Conservation (phyloP, 37 sponge, comb jelly and placozoan species). For the Diacarnus erythraeanus region DNA sequence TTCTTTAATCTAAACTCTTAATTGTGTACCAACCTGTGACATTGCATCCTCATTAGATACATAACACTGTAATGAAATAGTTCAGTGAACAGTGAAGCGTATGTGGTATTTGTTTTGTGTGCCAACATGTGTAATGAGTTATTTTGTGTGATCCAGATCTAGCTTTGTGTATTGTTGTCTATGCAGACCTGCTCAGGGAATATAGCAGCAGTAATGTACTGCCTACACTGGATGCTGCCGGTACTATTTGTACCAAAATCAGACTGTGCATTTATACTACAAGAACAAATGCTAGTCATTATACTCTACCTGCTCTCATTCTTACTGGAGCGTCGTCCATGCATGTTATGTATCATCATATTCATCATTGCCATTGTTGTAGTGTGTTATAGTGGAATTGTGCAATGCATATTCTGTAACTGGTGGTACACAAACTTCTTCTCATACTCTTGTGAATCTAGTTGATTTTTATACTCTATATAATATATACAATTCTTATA, state of each 20-base stretch:
- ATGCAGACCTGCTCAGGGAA: not conserved
- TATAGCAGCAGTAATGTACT: slow-evolving; percentile 69
- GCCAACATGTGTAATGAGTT: no score
- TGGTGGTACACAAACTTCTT: slow-evolving; percentile 31
- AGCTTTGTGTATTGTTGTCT: no score
- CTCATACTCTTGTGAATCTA: slow-evolving; percentile 37
- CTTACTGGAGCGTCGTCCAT: slow-evolving; percentile 85
- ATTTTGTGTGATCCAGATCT: no score
- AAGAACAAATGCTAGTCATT: slow-evolving; percentile 83
- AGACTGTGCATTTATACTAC: slow-evolving; percentile 68
- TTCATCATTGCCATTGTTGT: slow-evolving; percentile 81
- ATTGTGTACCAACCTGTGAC: no score
- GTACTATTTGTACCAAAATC: slow-evolving; percentile 90
- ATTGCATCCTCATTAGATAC: no score
- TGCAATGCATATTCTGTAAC: slow-evolving; percentile 78
- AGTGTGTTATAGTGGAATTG: slow-evolving; percentile 80
- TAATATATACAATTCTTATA: no score
- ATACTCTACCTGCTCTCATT: slow-evolving; percentile 75
- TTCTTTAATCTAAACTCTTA: no score
- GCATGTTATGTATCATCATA: slow-evolving; percentile 82
- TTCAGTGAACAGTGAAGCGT: no score
- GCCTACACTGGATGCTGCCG: slow-evolving; percentile 95
- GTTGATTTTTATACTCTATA: not conserved
- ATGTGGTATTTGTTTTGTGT: no score
- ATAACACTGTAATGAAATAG: no score